A percentile compares a stretch with the other conserved stretches of the same genome.
These are phyloP conservation scores for Notodonta dromedarius DNA, from an alignment of 2,888 invertebrate genomes.

Conservation along the genomic window DNA sequence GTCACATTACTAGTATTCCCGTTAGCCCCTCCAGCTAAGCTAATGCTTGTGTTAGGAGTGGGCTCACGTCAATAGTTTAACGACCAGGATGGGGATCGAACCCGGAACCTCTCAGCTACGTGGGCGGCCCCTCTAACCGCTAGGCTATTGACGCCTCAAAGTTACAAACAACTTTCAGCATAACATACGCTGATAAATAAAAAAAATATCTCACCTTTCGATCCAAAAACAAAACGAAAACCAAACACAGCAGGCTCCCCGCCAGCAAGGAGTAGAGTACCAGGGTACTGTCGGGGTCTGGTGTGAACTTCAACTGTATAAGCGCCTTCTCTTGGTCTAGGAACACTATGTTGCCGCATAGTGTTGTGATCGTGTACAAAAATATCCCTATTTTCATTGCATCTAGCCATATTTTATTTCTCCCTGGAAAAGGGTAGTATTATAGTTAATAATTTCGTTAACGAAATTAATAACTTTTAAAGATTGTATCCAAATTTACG, in stretches of 20 bases:
- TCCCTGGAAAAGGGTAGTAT: constrained; percentile 48
- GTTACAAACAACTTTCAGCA: no score
- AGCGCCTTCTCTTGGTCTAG: constrained; percentile 64
- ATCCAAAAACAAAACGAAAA: constrained; percentile 51
- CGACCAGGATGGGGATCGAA: no score
- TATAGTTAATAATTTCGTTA: no score
- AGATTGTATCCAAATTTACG: no score
- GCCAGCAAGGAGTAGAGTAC: constrained; percentile 49
- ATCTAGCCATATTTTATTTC: constrained; percentile 66
- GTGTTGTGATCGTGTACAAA: constrained; percentile 52
- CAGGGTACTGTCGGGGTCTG: constrained; percentile 54
- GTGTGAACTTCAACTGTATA: constrained; percentile 49
- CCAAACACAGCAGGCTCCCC: constrained; percentile 47
- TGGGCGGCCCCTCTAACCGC: no score
- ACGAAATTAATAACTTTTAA: no score
- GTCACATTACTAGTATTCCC: no score
- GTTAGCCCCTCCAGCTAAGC: no score
- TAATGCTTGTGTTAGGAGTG: no score
- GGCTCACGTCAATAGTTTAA: no score
- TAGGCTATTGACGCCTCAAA: no score
- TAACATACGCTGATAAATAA: neutral
- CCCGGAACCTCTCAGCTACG: no score
- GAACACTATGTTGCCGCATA: constrained; percentile 68
- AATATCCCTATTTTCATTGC: constrained; percentile 60
- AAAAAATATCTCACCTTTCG: constrained; percentile 56